Conservation (phyloP, 2,113 vertebrate genomes). For the Hiodon tergisus region DNA sequence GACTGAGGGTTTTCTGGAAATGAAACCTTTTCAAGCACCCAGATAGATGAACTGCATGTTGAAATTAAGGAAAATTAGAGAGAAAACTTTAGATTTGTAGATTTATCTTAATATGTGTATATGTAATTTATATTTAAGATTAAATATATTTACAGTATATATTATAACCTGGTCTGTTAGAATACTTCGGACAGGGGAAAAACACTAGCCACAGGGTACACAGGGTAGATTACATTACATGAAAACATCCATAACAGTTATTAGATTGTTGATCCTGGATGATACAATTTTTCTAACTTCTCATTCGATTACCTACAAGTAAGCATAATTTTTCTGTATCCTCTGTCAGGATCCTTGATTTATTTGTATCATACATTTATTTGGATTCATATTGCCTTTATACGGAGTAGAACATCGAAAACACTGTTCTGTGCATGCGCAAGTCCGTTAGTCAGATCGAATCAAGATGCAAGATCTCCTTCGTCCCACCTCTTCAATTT, state of each 20-base stretch:
- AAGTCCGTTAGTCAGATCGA: neutral
- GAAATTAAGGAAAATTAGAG: too few species aligned
- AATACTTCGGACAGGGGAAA: neutral
- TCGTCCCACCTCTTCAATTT: neutral
- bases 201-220: slow-evolving; percentile 2
- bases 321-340: slow-evolving; percentile 35
- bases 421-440: neutral
- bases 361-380: slow-evolving; percentile 31
- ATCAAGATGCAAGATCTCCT: neutral
- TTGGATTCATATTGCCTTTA: slow-evolving; percentile 24
- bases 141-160: too few species aligned
- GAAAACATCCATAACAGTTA: slow-evolving; percentile 38
- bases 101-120: too few species aligned
- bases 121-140: too few species aligned
- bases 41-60: too few species aligned
- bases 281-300: slow-evolving; percentile 37
- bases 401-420: slow-evolving; percentile 15
- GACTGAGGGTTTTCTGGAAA: too few species aligned
- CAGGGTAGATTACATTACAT: slow-evolving; percentile 32
- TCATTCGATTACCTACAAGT: slow-evolving; percentile 37
- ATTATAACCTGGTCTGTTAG: neutral
- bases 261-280: slow-evolving; percentile 32
- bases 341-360: slow-evolving; percentile 23
- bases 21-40: too few species aligned
- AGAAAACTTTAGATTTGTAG: too few species aligned